These are phyloP conservation scores for Halocaridina rubra DNA, from an alignment of 2,888 invertebrate genomes.

Conservation along the genomic window DNA sequence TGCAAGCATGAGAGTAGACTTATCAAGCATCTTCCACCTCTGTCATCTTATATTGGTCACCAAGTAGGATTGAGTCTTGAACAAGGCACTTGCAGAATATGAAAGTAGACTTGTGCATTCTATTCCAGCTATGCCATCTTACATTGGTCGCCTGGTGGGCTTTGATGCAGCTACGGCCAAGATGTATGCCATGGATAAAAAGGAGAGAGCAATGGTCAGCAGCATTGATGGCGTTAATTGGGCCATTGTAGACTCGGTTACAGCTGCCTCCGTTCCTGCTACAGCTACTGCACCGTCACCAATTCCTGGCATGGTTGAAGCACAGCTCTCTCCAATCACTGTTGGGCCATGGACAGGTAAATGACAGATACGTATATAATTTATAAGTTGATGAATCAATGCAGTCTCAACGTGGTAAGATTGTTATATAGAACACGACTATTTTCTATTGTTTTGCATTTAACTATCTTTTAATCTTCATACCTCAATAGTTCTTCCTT, in stretches of 20 bases:
- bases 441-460: no score
- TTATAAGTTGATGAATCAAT: no score
- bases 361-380: background rate
- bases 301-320: conserved; percentile 38
- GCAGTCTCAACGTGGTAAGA: no score
- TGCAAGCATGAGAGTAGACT: no score
- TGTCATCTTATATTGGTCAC: no score
- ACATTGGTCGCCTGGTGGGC: conserved; percentile 52
- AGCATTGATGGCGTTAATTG: conserved; percentile 50
- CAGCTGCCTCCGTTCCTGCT: background rate
- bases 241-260: conserved; percentile 36
- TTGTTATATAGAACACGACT: no score
- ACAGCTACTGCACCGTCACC: background rate
- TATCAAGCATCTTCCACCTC: no score
- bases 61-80: no score
- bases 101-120: background rate
- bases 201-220: conserved; percentile 36
- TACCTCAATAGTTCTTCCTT: no score
- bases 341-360: conserved; percentile 47
- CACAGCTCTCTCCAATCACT: background rate
- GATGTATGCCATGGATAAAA: conserved; percentile 46
- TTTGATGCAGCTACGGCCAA: background rate
- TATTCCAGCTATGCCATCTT: conserved; percentile 46
- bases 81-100: no score
- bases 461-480: no score